These are phyloP conservation scores for Megatriorchis doriae DNA, from an alignment of 2,113 vertebrate species.

Conservation along the genomic window DNA sequence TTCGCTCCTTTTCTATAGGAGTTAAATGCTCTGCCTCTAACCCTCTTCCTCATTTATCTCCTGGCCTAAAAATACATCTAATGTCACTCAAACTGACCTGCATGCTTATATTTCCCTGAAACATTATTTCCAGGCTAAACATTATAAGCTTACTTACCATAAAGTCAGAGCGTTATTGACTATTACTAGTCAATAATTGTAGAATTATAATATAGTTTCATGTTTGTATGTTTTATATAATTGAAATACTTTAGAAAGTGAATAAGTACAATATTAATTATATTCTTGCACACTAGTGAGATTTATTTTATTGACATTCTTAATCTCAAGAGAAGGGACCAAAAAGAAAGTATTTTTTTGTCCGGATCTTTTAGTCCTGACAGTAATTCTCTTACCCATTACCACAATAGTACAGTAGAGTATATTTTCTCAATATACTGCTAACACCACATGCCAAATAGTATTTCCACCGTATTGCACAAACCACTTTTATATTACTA, in stretches of 20 bases:
- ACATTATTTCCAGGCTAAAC: not conserved
- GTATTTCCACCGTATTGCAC: not conserved
- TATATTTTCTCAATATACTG: not conserved
- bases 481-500: not conserved
- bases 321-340: not conserved
- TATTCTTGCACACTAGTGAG: not conserved
- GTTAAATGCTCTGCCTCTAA: not conserved
- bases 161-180: not conserved
- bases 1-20: not conserved
- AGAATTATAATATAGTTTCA: not conserved
- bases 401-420: not conserved
- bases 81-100: not conserved
- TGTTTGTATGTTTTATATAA: not conserved
- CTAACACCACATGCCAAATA: not conserved
- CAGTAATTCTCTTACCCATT: not conserved
- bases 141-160: not conserved
- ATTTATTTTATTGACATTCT: not conserved
- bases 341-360: not conserved
- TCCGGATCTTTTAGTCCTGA: not conserved
- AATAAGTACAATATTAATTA: not conserved
- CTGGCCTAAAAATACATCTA: not conserved
- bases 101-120: not conserved
- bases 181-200: not conserved
- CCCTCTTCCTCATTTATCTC: not conserved
- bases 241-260: not conserved